Percentiles rank a stretch among this genome's conserved stretches.
These are phyloP conservation scores for Boleophthalmus pectinirostris DNA, from an alignment of 2,113 vertebrate species.

Conservation along the genomic window DNA sequence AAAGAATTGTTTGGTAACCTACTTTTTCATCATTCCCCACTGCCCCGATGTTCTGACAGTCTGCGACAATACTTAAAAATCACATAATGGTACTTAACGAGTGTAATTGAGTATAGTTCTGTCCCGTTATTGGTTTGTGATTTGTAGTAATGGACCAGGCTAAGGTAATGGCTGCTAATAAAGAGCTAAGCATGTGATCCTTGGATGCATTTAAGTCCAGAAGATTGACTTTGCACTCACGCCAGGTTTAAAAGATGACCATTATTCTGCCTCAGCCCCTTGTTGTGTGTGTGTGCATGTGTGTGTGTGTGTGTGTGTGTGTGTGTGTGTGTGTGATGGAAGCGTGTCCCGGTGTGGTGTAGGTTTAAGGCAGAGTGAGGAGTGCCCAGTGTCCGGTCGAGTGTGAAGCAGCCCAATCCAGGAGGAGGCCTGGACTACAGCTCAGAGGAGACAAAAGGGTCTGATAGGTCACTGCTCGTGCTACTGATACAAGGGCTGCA, in stretches of 20 bases:
- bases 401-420: constrained; percentile 35
- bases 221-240: constrained; percentile 35
- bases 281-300: background rate
- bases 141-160: constrained; percentile 41
- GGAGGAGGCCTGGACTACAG: constrained; percentile 11
- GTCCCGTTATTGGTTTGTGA: constrained; percentile 40
- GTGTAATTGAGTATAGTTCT: constrained; percentile 18
- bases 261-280: too few species aligned
- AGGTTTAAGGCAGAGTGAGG: constrained; percentile 54
- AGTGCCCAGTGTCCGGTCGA: constrained; percentile 41
- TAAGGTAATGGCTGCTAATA: constrained; percentile 41
- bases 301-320: background rate
- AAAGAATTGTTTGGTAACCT: constrained; percentile 39
- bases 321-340: background rate
- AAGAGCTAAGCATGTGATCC: constrained; percentile 13
- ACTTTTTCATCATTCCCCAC: constrained; percentile 24
- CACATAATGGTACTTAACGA: constrained; percentile 45
- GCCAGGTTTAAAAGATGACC: constrained; percentile 27
- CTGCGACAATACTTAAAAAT: constrained; percentile 37
- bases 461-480: constrained; percentile 36
- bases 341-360: constrained; percentile 37
- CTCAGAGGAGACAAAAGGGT: constrained; percentile 31
- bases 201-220: constrained; percentile 46
- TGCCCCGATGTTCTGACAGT: constrained; percentile 23
- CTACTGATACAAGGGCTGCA: background rate